phyloP scores from a whole-genome alignment of 2,888 invertebrate species.

The Sphaerophoria taeniata region DNA sequence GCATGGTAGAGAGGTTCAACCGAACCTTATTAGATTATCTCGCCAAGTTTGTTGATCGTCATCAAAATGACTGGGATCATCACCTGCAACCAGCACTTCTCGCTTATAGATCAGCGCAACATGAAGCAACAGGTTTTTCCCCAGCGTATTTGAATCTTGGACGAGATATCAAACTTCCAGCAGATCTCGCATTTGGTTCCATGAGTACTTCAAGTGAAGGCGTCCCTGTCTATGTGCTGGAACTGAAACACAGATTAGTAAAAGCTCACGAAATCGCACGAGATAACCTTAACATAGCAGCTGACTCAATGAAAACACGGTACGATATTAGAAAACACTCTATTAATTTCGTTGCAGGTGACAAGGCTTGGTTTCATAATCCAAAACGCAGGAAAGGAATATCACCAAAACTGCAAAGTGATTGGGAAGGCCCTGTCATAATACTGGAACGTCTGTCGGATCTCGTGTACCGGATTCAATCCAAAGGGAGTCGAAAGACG shows the following conservation, averaged over 20 bases:
- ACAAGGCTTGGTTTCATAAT: slow-evolving; percentile 1
- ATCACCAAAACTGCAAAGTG: slow-evolving; percentile 1
- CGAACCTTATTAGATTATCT: too few species aligned
- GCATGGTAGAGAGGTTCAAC: too few species aligned
- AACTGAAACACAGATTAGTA: neutral
- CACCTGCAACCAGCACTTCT: slow-evolving; percentile 10
- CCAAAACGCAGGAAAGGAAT: slow-evolving; percentile 3
- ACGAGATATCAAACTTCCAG: neutral
- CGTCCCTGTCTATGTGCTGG: neutral
- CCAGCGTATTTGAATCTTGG: neutral
- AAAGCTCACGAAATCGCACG: neutral
- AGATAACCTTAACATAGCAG: too few species aligned
- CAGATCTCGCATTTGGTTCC: neutral
- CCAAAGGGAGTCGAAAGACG: too few species aligned
- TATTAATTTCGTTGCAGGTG: neutral
- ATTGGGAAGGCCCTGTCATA: too few species aligned
- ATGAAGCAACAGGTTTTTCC: neutral
- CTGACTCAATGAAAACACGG: too few species aligned
- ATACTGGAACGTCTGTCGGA: too few species aligned
- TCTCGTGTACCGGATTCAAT: neutral
- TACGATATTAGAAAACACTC: neutral
- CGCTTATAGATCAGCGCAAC: neutral
- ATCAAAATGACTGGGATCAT: slow-evolving; percentile 17
- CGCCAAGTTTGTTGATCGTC: neutral
- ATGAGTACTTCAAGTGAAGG: neutral